Conservation (phyloP, 2,113 vertebrate genomes). For the Phalacrocorax aristotelis region DNA sequence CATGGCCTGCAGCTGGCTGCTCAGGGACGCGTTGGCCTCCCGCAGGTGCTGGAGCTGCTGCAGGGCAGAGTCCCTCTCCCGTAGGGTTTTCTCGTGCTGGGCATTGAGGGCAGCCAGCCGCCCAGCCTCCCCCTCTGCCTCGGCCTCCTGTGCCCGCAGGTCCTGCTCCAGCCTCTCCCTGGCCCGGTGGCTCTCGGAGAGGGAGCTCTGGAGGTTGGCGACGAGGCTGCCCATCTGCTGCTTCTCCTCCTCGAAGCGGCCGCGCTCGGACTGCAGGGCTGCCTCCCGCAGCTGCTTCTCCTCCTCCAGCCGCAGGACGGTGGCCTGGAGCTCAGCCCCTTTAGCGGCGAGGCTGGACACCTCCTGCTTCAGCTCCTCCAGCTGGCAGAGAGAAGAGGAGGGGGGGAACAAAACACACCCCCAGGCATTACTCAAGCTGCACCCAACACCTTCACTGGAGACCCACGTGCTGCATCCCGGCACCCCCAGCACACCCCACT, state of each 20-base stretch:
- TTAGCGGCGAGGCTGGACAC: slow-evolving; percentile 59
- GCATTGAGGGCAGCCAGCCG: background rate
- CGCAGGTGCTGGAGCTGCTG: slow-evolving; percentile 62
- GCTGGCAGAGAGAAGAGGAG: slow-evolving; percentile 43
- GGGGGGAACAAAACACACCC: background rate
- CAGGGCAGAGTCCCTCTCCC: slow-evolving; percentile 61
- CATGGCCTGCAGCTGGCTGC: slow-evolving; percentile 47
- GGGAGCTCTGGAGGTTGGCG: slow-evolving; percentile 68
- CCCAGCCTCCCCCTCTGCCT: slow-evolving; percentile 1
- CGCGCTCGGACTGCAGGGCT: slow-evolving; percentile 47
- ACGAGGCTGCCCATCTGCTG: slow-evolving; percentile 66
- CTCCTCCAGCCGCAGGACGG: slow-evolving; percentile 60
- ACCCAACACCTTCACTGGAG: background rate
- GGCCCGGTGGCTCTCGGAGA: slow-evolving; percentile 60
- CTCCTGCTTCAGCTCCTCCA: slow-evolving; percentile 81
- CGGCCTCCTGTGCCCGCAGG: slow-evolving; percentile 41
- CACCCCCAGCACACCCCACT: accelerated
- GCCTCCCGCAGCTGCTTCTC: slow-evolving; percentile 58
- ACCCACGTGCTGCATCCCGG: accelerated
- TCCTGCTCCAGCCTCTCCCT: slow-evolving; percentile 74
- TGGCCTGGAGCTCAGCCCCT: slow-evolving; percentile 65
- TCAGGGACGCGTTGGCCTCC: slow-evolving; percentile 52
- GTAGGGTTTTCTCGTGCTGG: slow-evolving; percentile 8
- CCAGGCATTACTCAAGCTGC: background rate
- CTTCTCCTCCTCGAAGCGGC: slow-evolving; percentile 72